Evolutionary conservation across 2,888 invertebrate genomes (phyloP), one percentile per base, ranked within the genome.

Genomic region (Eilema depressum): DNA sequence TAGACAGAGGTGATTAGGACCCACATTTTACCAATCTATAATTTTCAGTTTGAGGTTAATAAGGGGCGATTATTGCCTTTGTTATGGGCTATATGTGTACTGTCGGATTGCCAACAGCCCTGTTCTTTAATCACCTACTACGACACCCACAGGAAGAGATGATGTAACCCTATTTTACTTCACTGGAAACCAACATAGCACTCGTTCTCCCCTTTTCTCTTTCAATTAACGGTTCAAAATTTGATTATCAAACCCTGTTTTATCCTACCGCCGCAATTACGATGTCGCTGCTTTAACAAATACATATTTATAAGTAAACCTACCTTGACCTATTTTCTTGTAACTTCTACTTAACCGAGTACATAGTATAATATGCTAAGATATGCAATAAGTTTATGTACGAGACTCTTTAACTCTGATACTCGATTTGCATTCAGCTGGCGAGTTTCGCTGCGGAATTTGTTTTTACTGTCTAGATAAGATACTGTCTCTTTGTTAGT

Each of bases 381-480:
- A 25, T 65, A 60, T 71, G 63, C 66, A 68, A 72, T 68, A 68
- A 65, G 68, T 72, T 72, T 59, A 72, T 65, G 60, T 67, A 65
- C 20, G 65, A 66, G 68, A 62, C 61, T 67, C 53, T 62, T 72
- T 68, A 66, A 68, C 57, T 65, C 59, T 57, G 71, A 72, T 81
- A 76, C 81, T 69, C 74, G 78, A 87, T 87, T 87, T 87, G 87
- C 86, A 87, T 87, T 86, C 87, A 83, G 66, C 74, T 70, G 68
- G 77, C 80, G 79, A 77, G 74, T 76, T 65, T 69, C 74, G 63
- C 80, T 76, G 70, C 70, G 82, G 82, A 82, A 85, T 87, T 83
- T 80, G 83, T 86, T 87, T 87, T 87, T 87, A 87, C 83, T 87
- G 82, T 81, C 68, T 64, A 85, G 86, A 86, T 87, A 86, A 86